Conservation (phyloP, 2,888 invertebrate genomes). For the Deroplatys truncata region DNA sequence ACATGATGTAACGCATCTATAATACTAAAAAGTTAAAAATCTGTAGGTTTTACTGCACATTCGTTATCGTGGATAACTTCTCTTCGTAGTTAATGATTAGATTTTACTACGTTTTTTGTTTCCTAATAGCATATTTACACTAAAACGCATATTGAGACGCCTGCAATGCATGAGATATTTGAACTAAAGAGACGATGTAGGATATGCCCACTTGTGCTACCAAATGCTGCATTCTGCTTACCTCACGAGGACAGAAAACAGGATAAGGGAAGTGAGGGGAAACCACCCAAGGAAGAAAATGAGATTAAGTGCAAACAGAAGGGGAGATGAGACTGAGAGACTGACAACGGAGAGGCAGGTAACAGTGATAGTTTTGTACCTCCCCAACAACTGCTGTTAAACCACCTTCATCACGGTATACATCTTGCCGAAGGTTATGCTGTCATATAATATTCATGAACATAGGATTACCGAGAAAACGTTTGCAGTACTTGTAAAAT, state of each 20-base stretch:
- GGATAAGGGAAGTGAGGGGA: constrained; percentile 15
- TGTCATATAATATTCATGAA: background rate
- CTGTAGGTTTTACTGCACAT: no score
- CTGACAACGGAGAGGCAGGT: constrained; percentile 17
- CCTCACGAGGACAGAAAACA: constrained; percentile 16
- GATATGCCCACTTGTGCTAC: background rate
- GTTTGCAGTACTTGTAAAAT: background rate
- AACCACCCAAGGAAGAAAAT: background rate
- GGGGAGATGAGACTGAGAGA: constrained; percentile 2
- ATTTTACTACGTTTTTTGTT: no score
- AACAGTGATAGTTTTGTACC: background rate
- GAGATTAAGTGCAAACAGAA: constrained; percentile 2
- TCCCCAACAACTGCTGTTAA: background rate
- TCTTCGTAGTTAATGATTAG: no score
- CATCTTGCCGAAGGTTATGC: background rate
- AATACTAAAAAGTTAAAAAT: no score
- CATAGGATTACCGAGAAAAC: background rate
- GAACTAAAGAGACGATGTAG: background rate
- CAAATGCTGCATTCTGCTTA: background rate
- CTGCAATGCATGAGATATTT: background rate
- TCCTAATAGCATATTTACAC: no score
- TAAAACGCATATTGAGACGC: background rate
- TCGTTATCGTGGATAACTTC: no score
- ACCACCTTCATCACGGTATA: background rate
- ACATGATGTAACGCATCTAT: no score